Percentiles rank a stretch among this genome's conserved stretches.
phyloP scores from a whole-genome alignment of 2,113 vertebrate genomes.

The Neolamprologus tretocephalus region DNA sequence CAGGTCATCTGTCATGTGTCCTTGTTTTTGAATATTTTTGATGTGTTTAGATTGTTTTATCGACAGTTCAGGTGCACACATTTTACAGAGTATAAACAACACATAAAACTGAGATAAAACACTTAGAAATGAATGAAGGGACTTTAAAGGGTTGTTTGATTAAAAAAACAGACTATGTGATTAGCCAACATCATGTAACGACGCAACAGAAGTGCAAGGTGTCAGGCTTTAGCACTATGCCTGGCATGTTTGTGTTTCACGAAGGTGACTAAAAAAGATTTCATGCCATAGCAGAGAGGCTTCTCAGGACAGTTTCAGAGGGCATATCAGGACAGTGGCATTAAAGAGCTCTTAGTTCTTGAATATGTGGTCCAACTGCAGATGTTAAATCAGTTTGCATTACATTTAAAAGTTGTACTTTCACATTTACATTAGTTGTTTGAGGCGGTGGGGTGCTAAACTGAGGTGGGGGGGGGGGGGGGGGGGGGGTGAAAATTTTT shows the following conservation, averaged over 20 bases:
- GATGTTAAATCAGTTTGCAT: conserved; percentile 1
- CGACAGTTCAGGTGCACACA: background rate
- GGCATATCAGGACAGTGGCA: background rate
- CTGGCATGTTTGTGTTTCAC: background rate
- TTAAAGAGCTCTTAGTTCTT: background rate
- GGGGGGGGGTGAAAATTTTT: too few species aligned
- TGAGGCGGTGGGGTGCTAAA: background rate
- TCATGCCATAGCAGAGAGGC: background rate
- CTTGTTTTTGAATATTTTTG: background rate
- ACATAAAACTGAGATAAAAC: background rate
- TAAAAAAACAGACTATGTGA: background rate
- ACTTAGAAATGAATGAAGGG: background rate
- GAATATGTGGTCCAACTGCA: background rate
- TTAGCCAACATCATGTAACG: background rate
- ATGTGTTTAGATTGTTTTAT: background rate
- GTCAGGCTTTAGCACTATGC: background rate
- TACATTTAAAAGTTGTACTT: background rate
- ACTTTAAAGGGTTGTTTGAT: background rate
- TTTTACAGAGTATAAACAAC: background rate
- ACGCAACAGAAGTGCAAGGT: background rate
- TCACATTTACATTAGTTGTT: background rate
- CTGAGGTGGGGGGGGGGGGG: fast-evolving
- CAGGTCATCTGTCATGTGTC: background rate
- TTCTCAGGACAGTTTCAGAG: background rate
- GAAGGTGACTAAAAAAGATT: conserved; percentile 11